Conservation (phyloP, 1,140 invertebrate genomes). For the Lasaia peninsularis region DNA sequence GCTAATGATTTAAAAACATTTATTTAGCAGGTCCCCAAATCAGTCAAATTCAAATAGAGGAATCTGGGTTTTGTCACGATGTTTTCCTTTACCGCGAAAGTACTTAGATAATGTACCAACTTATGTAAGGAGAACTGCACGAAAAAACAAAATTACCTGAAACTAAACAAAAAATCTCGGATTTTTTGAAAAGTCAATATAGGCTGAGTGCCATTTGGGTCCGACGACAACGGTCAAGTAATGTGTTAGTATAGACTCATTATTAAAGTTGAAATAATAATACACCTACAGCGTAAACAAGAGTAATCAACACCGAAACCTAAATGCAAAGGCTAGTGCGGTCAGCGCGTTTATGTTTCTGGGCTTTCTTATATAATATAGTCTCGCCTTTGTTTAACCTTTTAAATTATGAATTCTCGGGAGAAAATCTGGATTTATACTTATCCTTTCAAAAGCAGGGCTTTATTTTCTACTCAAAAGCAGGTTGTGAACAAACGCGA, state of each 20-base stretch:
- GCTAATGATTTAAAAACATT: too few relatives aligned
- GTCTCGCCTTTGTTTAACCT: background rate
- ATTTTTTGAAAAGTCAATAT: too few relatives aligned
- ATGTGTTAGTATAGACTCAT: background rate
- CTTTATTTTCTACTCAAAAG: conserved; percentile 17
- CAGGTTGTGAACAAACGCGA: conserved; percentile 27
- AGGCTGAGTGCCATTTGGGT: too few relatives aligned
- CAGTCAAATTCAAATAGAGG: too few relatives aligned
- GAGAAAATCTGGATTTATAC: conserved; percentile 10
- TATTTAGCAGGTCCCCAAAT: too few relatives aligned
- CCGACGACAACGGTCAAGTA: too few relatives aligned
- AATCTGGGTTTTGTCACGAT: too few relatives aligned
- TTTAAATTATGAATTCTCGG: conserved; percentile 6
- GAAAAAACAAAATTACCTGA: too few relatives aligned
- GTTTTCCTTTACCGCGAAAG: too few relatives aligned
- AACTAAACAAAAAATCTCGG: too few relatives aligned
- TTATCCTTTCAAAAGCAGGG: conserved; percentile 8
- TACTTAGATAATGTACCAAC: too few relatives aligned
- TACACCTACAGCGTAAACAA: background rate
- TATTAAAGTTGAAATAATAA: background rate
- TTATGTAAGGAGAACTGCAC: too few relatives aligned
- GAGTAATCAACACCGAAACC: background rate
- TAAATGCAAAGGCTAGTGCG: background rate
- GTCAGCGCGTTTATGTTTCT: background rate
- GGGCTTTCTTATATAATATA: background rate